Percentiles rank a stretch among this genome's conserved stretches.
Evolutionary conservation across 2,797 vertebrate genomes (phyloP).

Genomic region (Acipenser ruthenus): DNA sequence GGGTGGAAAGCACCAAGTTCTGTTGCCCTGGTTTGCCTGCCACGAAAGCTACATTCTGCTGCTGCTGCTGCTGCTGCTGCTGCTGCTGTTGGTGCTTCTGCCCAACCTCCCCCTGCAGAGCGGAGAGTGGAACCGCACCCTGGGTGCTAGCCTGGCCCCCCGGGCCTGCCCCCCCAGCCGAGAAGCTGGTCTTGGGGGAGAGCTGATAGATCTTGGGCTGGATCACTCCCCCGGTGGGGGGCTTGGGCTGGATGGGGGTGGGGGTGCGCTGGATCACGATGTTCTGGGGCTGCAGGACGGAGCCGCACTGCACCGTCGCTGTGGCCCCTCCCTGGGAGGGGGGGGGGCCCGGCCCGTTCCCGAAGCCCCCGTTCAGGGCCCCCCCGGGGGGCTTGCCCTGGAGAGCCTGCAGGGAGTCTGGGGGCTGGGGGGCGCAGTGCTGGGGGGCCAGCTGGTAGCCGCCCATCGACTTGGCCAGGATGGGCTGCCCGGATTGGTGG

Average conservation of each 20-base stretch:
- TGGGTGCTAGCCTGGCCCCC: no score
- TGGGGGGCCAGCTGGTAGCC: slow-evolving; percentile 77
- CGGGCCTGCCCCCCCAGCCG: no score
- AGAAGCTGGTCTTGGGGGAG: slow-evolving; percentile 37
- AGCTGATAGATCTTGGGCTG: slow-evolving; percentile 64
- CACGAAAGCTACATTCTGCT: slow-evolving; percentile 78
- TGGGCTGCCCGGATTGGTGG: slow-evolving; percentile 78
- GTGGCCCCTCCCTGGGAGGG: no score
- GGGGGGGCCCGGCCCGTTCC: no score
- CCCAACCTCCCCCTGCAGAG: no score
- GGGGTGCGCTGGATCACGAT: slow-evolving; percentile 90
- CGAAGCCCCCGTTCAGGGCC: no score
- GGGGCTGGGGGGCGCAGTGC: no score
- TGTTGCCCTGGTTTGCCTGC: slow-evolving; percentile 61
- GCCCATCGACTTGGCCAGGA: slow-evolving; percentile 80
- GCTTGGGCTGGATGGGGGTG: slow-evolving; percentile 94
- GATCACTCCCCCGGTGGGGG: slow-evolving; percentile 41
- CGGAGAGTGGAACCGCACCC: no score
- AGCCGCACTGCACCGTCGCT: no score
- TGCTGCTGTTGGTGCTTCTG: slow-evolving; percentile 70
- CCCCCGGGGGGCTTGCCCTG: no score
- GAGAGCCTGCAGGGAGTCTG: no score
- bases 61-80: slow-evolving; percentile 24
- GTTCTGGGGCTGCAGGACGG: slow-evolving; percentile 42
- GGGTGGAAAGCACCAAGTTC: slow-evolving; percentile 73